Base-by-base conservation (phyloP, 2,888 invertebrate genomes). In the Tribolium freemani region DNA sequence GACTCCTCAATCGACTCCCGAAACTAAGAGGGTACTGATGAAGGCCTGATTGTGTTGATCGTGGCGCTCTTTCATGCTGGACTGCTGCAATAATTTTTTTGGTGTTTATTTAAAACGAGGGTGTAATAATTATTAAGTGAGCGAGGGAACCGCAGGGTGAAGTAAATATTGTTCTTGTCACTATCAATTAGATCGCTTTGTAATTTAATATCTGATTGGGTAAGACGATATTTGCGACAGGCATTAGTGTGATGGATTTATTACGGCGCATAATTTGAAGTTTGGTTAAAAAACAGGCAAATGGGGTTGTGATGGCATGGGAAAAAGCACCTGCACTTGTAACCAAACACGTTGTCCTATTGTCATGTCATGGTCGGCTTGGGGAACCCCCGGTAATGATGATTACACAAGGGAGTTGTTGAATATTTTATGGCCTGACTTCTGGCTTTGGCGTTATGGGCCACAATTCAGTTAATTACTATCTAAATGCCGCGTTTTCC, bases 61-160 rank as follows among this genome's bases (percentile, higher is more conserved):
- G 89, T 0, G 96, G 95, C 6, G 96, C 95, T 75, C 96, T 88
- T 86, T 96, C 96, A 85, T 96, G 96, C 84, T 96, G 96, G 13
- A 96, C 96, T 71, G 96, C 96, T 96, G 89, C 10, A 75, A 16
- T 16, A 16, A 67, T 5, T 45, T 48, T 44, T 50, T 54, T 54
- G 8, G 38, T 70, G 44, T 66, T 64, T 64, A 64, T 20, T 53
- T 53, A 53, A 64, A 9, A 48, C 26, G 6, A 46, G 66, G 60
- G 71, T 30, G 58, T 9, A n/a, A 16, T 56, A 56, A 44, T 45
- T 53, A 21, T 66, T 53, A 54, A 63, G 30, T 64, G 51, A 56
- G 45, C 26, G n/a, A 45, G 69, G 66, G 73, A 69, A 73, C 38
- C 9, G 54, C 69, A 66, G 61, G 69, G 60, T 73, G 73, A 73